A percentile compares a stretch with the other conserved stretches of the same genome.
These are phyloP conservation scores for Enteromius paludinosus DNA, from an alignment of 2,797 vertebrate genomes.

Conservation along the genomic window DNA sequence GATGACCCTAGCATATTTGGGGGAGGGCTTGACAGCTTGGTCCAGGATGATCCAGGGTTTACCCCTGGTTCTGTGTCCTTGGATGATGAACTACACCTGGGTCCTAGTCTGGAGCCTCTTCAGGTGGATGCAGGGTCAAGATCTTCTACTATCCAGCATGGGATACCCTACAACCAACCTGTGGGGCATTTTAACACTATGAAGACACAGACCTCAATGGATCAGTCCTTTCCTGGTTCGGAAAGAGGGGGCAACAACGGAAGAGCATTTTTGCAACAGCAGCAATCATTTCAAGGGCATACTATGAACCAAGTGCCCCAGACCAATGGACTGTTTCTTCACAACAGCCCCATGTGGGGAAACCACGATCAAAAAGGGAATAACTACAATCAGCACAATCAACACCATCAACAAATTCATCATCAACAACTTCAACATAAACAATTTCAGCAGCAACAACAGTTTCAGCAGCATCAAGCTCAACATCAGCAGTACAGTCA, in stretches of 20 bases:
- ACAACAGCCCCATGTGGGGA: slow-evolving; percentile 95
- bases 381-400: slow-evolving; percentile 81
- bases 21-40: slow-evolving; percentile 90
- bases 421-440: slow-evolving; percentile 85
- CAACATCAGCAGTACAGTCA: slow-evolving; percentile 83
- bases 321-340: slow-evolving; percentile 92
- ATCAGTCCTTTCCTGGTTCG: slow-evolving; percentile 71
- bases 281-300: slow-evolving; percentile 87
- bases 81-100: slow-evolving; percentile 94
- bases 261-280: slow-evolving; percentile 81
- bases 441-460: slow-evolving; percentile 80
- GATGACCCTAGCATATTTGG: slow-evolving; percentile 95
- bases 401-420: slow-evolving; percentile 79
- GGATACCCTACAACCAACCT: slow-evolving; percentile 86
- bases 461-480: slow-evolving; percentile 53
- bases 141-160: slow-evolving; percentile 78
- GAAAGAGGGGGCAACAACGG: slow-evolving; percentile 57
- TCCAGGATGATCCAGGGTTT: slow-evolving; percentile 85
- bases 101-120: slow-evolving; percentile 92
- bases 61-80: slow-evolving; percentile 89
- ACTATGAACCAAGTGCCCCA: slow-evolving; percentile 85
- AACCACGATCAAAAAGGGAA: slow-evolving; percentile 93
- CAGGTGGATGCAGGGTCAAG: slow-evolving; percentile 84
- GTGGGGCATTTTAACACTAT: slow-evolving; percentile 87
- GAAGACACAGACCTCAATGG: slow-evolving; percentile 82